phyloP scores from a whole-genome alignment of 2,888 invertebrate species.

The Coleophora deauratella region DNA sequence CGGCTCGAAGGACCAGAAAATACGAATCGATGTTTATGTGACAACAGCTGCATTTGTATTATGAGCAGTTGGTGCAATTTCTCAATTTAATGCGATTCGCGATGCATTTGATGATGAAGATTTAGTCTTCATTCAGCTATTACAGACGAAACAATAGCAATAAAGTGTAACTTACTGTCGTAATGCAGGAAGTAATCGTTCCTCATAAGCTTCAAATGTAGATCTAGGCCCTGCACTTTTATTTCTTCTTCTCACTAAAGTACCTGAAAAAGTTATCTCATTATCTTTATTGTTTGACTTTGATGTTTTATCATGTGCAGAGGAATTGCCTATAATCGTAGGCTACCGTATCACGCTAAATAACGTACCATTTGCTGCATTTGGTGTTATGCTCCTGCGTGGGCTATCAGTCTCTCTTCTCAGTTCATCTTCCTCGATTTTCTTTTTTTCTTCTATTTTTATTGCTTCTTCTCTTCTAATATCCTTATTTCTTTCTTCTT shows the following conservation, averaged over 20 bases:
- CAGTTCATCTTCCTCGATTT: constrained; percentile 51
- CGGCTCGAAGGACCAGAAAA: too few species aligned
- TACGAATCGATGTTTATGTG: too few species aligned
- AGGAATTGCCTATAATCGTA: too few species aligned
- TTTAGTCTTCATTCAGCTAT: too few species aligned
- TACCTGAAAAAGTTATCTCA: constrained; percentile 40
- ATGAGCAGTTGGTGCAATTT: too few species aligned
- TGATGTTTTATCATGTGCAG: too few species aligned
- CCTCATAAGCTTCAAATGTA: constrained; percentile 91
- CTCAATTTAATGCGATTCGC: too few species aligned
- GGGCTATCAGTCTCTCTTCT: constrained; percentile 62
- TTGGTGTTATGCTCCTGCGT: constrained; percentile 60
- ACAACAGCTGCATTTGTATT: too few species aligned
- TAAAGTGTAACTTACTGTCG: constrained; percentile 79
- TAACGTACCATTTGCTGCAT: constrained; percentile 55
- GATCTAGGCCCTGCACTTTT: constrained; percentile 80
- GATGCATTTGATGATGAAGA: too few species aligned
- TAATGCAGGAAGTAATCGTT: constrained; percentile 86
- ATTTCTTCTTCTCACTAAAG: constrained; percentile 75
- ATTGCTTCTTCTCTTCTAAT: neutral
- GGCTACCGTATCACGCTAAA: too few species aligned
- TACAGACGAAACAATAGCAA: too few species aligned
- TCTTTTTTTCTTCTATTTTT: constrained; percentile 31
- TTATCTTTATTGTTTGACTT: too few species aligned
- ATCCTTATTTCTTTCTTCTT: constrained; percentile 5